Percentiles rank a stretch among this genome's conserved stretches.
Conservation (phyloP, 1,140 invertebrate species). For the Ctenoplectra terminalis region DNA sequence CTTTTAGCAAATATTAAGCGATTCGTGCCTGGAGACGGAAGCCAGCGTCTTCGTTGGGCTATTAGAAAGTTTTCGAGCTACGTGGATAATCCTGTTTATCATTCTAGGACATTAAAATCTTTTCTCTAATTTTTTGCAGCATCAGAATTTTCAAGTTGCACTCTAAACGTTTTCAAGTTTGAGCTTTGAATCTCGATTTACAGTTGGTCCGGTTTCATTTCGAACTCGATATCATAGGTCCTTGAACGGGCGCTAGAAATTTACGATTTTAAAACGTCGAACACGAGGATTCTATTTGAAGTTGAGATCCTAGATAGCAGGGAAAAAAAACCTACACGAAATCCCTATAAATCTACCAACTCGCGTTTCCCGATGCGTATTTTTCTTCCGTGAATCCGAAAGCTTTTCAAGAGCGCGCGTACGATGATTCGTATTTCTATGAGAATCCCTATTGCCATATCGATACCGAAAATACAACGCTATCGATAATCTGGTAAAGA, state of each 20-base stretch:
- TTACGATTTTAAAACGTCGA: not conserved
- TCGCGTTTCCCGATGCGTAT: not conserved
- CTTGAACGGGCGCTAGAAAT: not conserved
- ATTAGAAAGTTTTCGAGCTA: constrained; percentile 26
- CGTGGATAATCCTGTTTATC: not conserved
- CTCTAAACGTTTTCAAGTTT: not conserved
- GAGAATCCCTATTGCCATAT: too few relatives aligned
- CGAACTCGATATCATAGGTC: not conserved
- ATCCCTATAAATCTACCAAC: not conserved
- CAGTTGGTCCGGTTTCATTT: not conserved
- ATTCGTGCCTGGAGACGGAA: not conserved
- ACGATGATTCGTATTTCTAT: not conserved
- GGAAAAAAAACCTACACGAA: not conserved
- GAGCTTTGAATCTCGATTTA: not conserved
- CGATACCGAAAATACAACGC: too few relatives aligned
- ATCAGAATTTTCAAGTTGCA: not conserved
- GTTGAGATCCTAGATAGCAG: not conserved
- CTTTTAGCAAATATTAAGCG: constrained; percentile 37
- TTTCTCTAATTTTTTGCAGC: not conserved
- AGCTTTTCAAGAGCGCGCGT: not conserved
- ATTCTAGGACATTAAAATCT: too few relatives aligned
- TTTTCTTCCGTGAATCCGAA: not conserved
- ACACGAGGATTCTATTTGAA: not conserved
- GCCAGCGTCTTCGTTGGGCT: constrained; percentile 7
- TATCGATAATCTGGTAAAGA: too few relatives aligned